Evolutionary conservation across 2,888 invertebrate species (phyloP), one percentile per base, ranked within the genome.

Genomic region (Rhogogaster chlorosoma): DNA sequence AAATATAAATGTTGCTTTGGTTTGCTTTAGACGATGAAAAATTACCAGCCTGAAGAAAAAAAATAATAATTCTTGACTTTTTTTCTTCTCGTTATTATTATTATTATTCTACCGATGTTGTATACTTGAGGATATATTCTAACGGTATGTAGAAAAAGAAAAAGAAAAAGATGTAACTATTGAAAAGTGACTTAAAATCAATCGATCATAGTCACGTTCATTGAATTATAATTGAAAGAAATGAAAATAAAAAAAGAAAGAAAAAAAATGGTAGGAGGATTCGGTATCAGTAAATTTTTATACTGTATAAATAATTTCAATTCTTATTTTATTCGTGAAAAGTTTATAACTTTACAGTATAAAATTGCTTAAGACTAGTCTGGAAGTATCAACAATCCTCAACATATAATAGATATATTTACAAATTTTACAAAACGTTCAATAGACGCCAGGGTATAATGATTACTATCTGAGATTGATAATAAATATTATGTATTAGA

Each of bases 1-100:
- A 86, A 86, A 89, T 86, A 87, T 89, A 86, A 87, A 89, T 87
- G 88, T 89, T 89, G 88, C 88, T 90, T 89, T 89, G 87, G 87
- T 88, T 89, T 89, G 89, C 67, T 89, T 88, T 89, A 85, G 87
- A 87, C 84, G 84, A 87, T 87, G 38, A 53, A 85, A 84, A 64
- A 83, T 75, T 75, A 80, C 49, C 67, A 26, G 32, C 26, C 26
- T 42, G 71, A 73, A 75, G 49, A 61, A 10, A 61, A 53, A 53
- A 12, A 26, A 26, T 26, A 26, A 22, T 61, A 26, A 61, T 26
- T 22, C 26, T 61, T 61, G 61, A 26, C 26, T 61, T 7, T 53
- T 53, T 10, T n/a, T 49, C 5, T n/a, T 18, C 15, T 49, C 15
- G 15, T 18, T 18, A 49, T 49, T 49, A 32, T 67, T 10, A 29